Conservation (phyloP, 2,888 invertebrate species). For the Helicoverpa assulta region DNA sequence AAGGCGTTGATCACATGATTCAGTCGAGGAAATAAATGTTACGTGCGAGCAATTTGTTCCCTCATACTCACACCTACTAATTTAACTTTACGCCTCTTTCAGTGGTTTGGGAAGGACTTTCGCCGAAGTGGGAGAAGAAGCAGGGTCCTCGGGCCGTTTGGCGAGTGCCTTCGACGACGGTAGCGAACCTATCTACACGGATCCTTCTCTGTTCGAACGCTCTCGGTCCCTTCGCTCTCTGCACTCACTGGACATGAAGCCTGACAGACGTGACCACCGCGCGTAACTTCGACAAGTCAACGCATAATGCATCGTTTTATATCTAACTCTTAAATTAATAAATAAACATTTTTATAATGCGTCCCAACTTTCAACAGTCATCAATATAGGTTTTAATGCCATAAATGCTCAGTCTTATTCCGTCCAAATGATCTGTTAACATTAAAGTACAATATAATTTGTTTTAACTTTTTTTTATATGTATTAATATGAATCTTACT, state of each 20-base stretch:
- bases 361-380: slow-evolving; percentile 28
- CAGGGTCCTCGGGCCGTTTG: slow-evolving; percentile 86
- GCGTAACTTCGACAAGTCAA: slow-evolving; percentile 68
- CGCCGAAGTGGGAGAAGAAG: slow-evolving; percentile 83
- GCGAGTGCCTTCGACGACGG: slow-evolving; percentile 94
- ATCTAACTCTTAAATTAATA: slow-evolving; percentile 56
- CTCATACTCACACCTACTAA: not conserved
- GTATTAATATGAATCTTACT: slow-evolving; percentile 74
- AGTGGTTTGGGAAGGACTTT: slow-evolving; percentile 86
- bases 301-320: slow-evolving; percentile 38
- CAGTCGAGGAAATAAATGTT: not conserved
- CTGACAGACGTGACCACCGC: slow-evolving; percentile 84
- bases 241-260: slow-evolving; percentile 91
- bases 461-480: slow-evolving; percentile 65
- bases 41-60: not conserved
- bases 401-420: slow-evolving; percentile 79
- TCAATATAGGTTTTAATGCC: slow-evolving; percentile 57
- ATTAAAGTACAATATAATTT: slow-evolving; percentile 51
- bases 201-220: slow-evolving; percentile 97
- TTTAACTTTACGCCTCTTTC: slow-evolving; percentile 39
- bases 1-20: slow-evolving; percentile 12
- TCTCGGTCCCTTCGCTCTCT: slow-evolving; percentile 93
- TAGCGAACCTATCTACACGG: slow-evolving; percentile 98
- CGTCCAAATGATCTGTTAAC: slow-evolving; percentile 60
- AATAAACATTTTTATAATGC: slow-evolving; percentile 25